These are phyloP conservation scores for Malaclemys terrapin DNA, from an alignment of 2,113 vertebrate species.

Conservation along the genomic window DNA sequence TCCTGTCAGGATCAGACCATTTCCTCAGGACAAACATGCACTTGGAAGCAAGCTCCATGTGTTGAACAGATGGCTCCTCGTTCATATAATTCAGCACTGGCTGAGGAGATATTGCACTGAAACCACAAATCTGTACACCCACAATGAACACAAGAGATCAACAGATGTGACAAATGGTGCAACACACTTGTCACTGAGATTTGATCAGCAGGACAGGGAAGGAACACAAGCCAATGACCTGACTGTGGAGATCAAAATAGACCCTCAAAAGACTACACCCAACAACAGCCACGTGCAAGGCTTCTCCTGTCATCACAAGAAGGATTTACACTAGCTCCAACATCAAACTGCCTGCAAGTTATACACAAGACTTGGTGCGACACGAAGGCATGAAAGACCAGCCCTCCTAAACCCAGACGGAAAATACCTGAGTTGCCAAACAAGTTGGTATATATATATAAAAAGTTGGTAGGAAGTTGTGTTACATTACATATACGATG, in stretches of 20 bases:
- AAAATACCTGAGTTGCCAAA: too few relatives aligned
- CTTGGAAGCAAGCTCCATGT: background rate
- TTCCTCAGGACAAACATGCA: background rate
- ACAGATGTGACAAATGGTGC: background rate
- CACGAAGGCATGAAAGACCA: too few relatives aligned
- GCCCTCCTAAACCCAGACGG: too few relatives aligned
- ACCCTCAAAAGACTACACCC: too few relatives aligned
- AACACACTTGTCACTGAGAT: background rate
- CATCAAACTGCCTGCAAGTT: too few relatives aligned
- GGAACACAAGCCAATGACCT: background rate
- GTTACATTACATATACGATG: too few relatives aligned
- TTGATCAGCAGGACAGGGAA: background rate
- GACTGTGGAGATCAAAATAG: background rate
- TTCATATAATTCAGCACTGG: background rate
- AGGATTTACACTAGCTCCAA: too few relatives aligned
- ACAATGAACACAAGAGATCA: background rate
- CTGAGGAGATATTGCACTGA: background rate
- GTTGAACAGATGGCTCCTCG: background rate
- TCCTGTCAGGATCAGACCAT: background rate
- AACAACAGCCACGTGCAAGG: too few relatives aligned
- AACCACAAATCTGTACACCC: background rate
- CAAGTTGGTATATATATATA: too few relatives aligned
- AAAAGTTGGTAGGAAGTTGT: too few relatives aligned
- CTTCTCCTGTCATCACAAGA: too few relatives aligned
- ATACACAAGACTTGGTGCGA: too few relatives aligned